Evolutionary conservation across 1,140 invertebrate genomes (phyloP), one percentile per base, ranked within the genome.

Genomic region (Asbolus verrucosus): DNA sequence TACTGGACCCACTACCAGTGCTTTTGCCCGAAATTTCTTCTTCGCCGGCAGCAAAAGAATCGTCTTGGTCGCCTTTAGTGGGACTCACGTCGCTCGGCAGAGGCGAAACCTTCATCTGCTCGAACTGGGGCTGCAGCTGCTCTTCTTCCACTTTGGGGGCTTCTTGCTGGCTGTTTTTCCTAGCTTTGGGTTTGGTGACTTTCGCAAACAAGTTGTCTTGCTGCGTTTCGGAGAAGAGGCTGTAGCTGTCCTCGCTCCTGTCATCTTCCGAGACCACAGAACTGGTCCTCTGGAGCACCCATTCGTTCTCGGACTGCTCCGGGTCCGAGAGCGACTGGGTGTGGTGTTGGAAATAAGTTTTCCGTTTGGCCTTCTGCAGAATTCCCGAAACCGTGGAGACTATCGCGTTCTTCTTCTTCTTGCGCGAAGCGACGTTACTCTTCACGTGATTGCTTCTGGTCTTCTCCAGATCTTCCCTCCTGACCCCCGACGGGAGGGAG

Each of bases 351-450:
- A 70, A 71, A 68, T 85, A 81, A 71, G 82, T 86, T 82, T 88
- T 87, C 75, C 89, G 81, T 81, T 91, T 90, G 0, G 91, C 90
- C 83, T 92, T 93, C 79, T 92, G 91, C 21, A 94, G 80, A 74
- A 93, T 88, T 5, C 91, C 91, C 0, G 91, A 92, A 76, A 94
- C 89, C 0, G 91, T 92, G 0, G 91, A 91, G 0, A 93, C 90
- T 30, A 94, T 82, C 9, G 88, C 87, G 77, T 92, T 90, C 76
- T 91, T 92, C 80, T 92, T 92, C 82, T 91, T 92, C 76, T 90
- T 89, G 70, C 87, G 83, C 75, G 61, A 80, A 77, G n/a, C 79
- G 79, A 69, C 77, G 80, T 81, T 81, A 80, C 80, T 77, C 82
- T 84, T 73, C 81, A 73, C 19, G 33, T 72, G 76, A 5, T 78